A percentile compares a stretch with the other conserved stretches of the same genome.
These are phyloP conservation scores for Tigriopus japonicus DNA, from an alignment of 1,140 invertebrate genomes.

Conservation along the genomic window DNA sequence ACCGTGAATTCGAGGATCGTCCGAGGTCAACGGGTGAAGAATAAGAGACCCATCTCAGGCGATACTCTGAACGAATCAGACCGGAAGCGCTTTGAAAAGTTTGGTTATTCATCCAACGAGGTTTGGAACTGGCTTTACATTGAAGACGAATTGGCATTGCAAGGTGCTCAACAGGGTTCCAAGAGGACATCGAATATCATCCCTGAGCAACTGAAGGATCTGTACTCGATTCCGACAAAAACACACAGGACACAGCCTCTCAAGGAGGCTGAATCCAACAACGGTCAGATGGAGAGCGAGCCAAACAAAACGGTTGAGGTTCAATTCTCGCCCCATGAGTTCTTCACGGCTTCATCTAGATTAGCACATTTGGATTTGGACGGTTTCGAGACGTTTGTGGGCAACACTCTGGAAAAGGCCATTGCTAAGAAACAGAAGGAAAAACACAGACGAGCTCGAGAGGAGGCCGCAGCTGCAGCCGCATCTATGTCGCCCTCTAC, in stretches of 20 bases:
- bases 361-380: constrained; percentile 3
- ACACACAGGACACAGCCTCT: background rate
- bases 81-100: background rate
- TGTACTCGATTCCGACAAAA: background rate
- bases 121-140: constrained; percentile 15
- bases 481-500: background rate
- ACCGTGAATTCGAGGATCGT: background rate
- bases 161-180: background rate
- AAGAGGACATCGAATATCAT: background rate
- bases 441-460: background rate
- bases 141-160: background rate
- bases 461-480: background rate
- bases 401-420: constrained; percentile 4
- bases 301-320: background rate
- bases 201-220: too few species aligned
- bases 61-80: background rate
- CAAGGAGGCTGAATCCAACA: background rate
- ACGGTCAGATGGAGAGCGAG: background rate
- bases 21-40: background rate
- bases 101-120: constrained; percentile 9
- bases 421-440: background rate
- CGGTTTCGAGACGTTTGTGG: constrained; percentile 11
- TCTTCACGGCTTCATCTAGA: background rate
- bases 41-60: background rate
- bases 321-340: constrained; percentile 6